phyloP scores from a whole-genome alignment of 2,797 vertebrate species.

The Dermochelys coriacea region DNA sequence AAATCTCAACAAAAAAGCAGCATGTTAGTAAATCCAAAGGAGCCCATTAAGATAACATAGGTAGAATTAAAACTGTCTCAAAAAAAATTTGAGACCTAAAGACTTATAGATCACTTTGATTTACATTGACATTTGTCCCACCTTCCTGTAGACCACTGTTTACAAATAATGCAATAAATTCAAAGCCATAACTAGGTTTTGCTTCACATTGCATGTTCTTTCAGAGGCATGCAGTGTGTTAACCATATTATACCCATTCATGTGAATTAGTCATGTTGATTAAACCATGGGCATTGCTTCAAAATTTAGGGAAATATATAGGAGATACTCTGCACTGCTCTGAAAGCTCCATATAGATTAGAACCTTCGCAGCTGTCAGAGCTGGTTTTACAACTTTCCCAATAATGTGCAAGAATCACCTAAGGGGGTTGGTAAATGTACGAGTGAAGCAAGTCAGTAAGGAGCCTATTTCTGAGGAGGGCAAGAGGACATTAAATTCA shows the following conservation, averaged over 20 bases:
- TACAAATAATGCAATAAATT: background rate
- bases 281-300: background rate
- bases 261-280: background rate
- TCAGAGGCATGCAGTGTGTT: background rate
- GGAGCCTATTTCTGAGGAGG: conserved; percentile 9
- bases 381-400: background rate
- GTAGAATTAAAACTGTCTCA: background rate
- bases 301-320: background rate
- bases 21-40: background rate
- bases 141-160: background rate
- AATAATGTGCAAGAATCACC: background rate
- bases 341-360: background rate
- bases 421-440: background rate
- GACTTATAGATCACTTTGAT: background rate
- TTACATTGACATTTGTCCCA: background rate
- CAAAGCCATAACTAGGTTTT: accelerated
- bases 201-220: background rate
- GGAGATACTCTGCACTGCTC: background rate
- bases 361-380: accelerated
- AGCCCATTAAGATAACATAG: background rate
- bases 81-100: background rate
- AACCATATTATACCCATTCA: background rate
- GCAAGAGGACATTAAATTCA: background rate
- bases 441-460: background rate
- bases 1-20: background rate